phyloP scores from a whole-genome alignment of 2,113 vertebrate species.

The Neogobius melanostomus region DNA sequence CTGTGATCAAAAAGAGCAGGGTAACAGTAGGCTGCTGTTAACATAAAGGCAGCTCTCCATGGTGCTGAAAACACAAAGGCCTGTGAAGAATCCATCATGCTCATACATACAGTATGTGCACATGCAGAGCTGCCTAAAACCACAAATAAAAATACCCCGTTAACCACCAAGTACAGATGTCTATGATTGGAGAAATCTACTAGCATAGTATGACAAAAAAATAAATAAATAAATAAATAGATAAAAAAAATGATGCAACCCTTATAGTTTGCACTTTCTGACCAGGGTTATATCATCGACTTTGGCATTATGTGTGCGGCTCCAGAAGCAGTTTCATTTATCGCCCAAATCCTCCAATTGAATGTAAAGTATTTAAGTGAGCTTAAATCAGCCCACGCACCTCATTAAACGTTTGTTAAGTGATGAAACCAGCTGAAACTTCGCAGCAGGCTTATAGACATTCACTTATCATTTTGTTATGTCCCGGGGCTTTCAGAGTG shows the following conservation, averaged over 20 bases:
- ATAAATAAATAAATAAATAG: too few relatives aligned
- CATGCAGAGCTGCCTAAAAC: too few relatives aligned
- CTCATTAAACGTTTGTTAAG: constrained; percentile 5
- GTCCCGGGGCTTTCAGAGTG: background rate
- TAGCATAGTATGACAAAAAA: too few relatives aligned
- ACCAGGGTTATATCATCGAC: background rate
- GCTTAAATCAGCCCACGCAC: background rate
- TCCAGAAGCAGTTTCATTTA: constrained; percentile 7
- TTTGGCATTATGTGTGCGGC: background rate
- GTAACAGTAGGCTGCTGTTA: background rate
- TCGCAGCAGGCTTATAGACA: background rate
- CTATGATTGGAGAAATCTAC: too few relatives aligned
- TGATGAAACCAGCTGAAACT: constrained; percentile 7
- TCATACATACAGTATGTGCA: too few relatives aligned
- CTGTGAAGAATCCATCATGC: too few relatives aligned
- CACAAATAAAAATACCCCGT: too few relatives aligned
- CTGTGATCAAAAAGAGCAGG: background rate
- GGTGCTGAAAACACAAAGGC: background rate
- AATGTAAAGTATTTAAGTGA: constrained; percentile 1
- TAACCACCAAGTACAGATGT: too few relatives aligned
- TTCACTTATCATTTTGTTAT: background rate
- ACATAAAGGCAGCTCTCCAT: background rate
- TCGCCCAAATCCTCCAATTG: constrained; percentile 4
- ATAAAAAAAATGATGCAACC: too few relatives aligned
- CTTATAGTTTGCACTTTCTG: background rate